Conservation (phyloP, 1,140 invertebrate species). For the Teleopsis dalmanni region DNA sequence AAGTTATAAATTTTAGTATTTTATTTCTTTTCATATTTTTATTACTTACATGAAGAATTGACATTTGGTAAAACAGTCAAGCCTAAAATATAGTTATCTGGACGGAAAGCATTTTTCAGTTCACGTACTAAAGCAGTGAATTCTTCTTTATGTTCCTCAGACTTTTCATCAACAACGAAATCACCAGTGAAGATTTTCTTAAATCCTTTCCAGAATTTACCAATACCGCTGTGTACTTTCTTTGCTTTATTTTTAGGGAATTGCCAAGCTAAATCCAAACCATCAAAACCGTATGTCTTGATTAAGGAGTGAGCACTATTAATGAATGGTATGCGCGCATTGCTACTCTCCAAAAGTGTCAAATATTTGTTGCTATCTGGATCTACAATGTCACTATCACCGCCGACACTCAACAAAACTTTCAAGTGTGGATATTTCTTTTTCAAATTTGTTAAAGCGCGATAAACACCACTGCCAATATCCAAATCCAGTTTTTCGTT, state of each 20-base stretch:
- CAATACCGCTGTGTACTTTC: conserved; percentile 60
- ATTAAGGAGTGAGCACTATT: conserved; percentile 62
- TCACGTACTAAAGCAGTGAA: conserved; percentile 67
- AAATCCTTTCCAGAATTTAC: conserved; percentile 62
- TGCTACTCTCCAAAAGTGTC: conserved; percentile 57
- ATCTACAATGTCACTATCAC: conserved; percentile 58
- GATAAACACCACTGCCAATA: conserved; percentile 62
- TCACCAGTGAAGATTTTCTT: conserved; percentile 67
- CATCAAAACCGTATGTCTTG: conserved; percentile 74
- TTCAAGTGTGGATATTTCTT: conserved; percentile 64
- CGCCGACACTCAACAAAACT: conserved; percentile 68
- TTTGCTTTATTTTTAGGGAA: conserved; percentile 70
- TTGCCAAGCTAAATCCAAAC: conserved; percentile 80
- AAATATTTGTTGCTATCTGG: conserved; percentile 37
- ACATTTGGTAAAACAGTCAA: conserved; percentile 68
- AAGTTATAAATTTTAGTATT: background rate
- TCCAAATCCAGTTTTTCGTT: conserved; percentile 64
- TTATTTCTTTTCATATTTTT: background rate
- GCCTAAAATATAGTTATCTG: conserved; percentile 58
- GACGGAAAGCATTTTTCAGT: conserved; percentile 58
- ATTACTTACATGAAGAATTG: conserved; percentile 58
- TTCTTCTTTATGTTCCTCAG: conserved; percentile 66
- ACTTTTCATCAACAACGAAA: conserved; percentile 64
- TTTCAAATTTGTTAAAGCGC: conserved; percentile 61
- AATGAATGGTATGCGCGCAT: conserved; percentile 64